Base-by-base conservation (phyloP, 2,888 invertebrate species). In the Sinotaia quadrata region DNA sequence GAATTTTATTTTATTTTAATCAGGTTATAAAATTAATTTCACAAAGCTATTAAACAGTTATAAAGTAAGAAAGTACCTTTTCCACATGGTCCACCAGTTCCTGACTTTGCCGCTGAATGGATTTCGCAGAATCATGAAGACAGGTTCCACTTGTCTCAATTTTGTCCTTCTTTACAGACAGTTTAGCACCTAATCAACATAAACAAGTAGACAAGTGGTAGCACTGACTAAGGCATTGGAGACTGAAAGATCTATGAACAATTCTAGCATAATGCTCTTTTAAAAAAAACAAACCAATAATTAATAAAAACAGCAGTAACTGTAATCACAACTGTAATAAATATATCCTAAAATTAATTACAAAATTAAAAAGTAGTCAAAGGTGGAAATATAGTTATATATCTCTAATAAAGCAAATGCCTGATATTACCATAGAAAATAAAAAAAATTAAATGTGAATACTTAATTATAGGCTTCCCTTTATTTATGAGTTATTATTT, bases 111-210 rank as follows among this genome's bases (percentile, higher is more conserved):
- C 90, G 86, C 60, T 91, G 57, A n/a, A 60, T 70, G 21, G 68
- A 87, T 36, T 85, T 84, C 1, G 81, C 77, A 15, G 86, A 83
- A 71, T 90, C 87, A 78, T 91, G 89, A 78, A 91, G 89, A 37
- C 91, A 91, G 78, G 90, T 91, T 4, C 92, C 91, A 56, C 89
- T 88, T 34, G 85, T 78, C 74, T 93, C 92, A 71, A 91, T 91
- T 52, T 93, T 88, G 83, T 89, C 10, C 92, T 92, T 72, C 92
- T 92, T 65, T 90, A 90, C 91, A 51, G 91, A 91, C 57, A 93
- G 90, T 88, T 93, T 93, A 78, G 92, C 92, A 65, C 93, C 93
- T 91, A 83, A 2, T 5, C 8, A 41, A 61, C 44, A 51, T 34
- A 61, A 18, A 24, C 56, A 27, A 47, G 47, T 24, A 47, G 47